These are phyloP conservation scores for Gymnoscelis rufifasciata DNA, from an alignment of 2,888 invertebrate species.

Conservation along the genomic window DNA sequence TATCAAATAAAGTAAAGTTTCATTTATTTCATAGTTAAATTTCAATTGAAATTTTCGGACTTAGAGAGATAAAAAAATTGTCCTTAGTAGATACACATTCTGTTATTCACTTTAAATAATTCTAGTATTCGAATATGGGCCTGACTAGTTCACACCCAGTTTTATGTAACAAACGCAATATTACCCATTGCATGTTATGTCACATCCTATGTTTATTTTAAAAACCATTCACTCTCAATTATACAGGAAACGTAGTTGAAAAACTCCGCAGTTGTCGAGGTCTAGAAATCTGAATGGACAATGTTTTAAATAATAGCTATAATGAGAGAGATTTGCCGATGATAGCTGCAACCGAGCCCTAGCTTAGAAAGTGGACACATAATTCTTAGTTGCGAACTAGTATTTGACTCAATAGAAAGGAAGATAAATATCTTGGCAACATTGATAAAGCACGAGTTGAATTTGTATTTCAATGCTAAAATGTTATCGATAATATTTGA, in stretches of 20 bases:
- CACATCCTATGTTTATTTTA: background rate
- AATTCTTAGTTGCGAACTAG: slow-evolving; percentile 23
- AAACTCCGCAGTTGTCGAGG: background rate
- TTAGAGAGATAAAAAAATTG: too few relatives aligned
- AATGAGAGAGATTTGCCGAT: slow-evolving; percentile 19
- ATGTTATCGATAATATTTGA: too few relatives aligned
- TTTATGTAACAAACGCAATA: slow-evolving; percentile 2
- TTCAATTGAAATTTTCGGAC: too few relatives aligned
- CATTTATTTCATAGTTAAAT: too few relatives aligned
- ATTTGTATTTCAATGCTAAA: too few relatives aligned
- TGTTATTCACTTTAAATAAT: too few relatives aligned
- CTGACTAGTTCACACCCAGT: slow-evolving; percentile 6
- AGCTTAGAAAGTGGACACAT: slow-evolving; percentile 29
- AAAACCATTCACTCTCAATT: background rate
- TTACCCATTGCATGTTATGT: background rate
- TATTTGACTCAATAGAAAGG: slow-evolving; percentile 24
- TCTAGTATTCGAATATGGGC: background rate
- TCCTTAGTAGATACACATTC: too few relatives aligned
- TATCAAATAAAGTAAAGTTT: too few relatives aligned
- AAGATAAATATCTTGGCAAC: slow-evolving; percentile 1
- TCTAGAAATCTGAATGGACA: background rate
- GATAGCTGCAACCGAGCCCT: slow-evolving; percentile 21
- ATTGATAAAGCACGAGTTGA: too few relatives aligned
- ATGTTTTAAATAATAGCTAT: background rate
- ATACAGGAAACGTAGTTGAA: background rate